Evolutionary conservation across 1,140 invertebrate species (phyloP), one percentile per base, ranked within the genome.

Genomic region (Campoletis sonorensis): DNA sequence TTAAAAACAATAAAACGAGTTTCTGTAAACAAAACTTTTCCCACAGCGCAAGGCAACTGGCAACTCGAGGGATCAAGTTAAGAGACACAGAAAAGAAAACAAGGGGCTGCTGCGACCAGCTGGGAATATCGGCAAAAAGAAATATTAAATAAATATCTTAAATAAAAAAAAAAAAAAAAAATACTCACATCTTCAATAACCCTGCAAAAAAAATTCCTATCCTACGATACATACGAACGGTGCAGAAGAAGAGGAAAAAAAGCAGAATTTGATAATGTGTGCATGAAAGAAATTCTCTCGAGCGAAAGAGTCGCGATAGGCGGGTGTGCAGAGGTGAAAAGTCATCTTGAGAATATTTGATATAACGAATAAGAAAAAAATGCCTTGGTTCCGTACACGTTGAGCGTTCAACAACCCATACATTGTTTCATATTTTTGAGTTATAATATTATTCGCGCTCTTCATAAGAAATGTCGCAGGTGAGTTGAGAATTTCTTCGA

Each of bases 61-160:
- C 4, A 81, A 71, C 73, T 40, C 49, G 16, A 58, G 90, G 78
- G 86, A 91, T 72, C 87, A 89, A 80, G 89, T 90, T 54, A 94
- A 94, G 84, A 93, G 93, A 87, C 96, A 97, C 87, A 93, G 94
- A 83, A 93, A 95, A 86, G 96, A 97, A 86, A 93, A 96, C 18
- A 95, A 94, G 85, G 93, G 95, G 87, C 88, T 96, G 27, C 92
- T 96, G 21, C 91, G 97, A 88, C 94, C 95, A 81, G 95, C 95
- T 23, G 91, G 91, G 82, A 90, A 89, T 83, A 85, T 92, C 40
- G 85, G 86, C 7, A 91, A 84, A 23, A 88, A 84, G 33, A 89
- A 84, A 85, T 80, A 81, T 68, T 82, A 45, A 81, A 84, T 81
- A 45, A 45, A 45, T 45, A 45, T 4, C 40, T 45, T 10, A 45